Evolutionary conservation across 1,140 invertebrate species (phyloP), one percentile per base, ranked within the genome.

Genomic region (Drosophila biarmipes): DNA sequence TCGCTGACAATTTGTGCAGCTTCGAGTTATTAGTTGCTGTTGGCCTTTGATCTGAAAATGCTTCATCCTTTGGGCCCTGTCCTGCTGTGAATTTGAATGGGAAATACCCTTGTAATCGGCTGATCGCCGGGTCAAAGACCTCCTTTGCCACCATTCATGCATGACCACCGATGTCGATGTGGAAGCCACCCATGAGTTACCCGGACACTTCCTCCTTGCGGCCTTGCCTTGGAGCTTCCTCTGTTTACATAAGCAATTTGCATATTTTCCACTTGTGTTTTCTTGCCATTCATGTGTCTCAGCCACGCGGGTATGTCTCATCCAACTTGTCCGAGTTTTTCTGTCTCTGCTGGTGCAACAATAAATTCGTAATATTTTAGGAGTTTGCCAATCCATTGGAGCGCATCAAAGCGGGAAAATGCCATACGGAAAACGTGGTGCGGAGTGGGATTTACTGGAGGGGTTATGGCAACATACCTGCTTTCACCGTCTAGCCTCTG

Each of bases 241-340:
- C 58, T 77, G 78, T 82, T 81, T 78, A 63, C 78, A 81, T 81
- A 81, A 81, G 82, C 67, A 81, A 81, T 81, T 77, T 80, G 76
- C 74, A 62, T 57, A 40, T 51, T 53, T 75, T 66, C 43, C 43
- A 64, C 63, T 63, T 31, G 48, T 38, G 49, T 57, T 48, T 48
- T 34, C 12, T 19, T 38, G n/a, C 56, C 31, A 62, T 59, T 45
- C 56, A 45, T 67, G 58, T 63, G 58, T 63, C 63, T 34, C 17
- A 40, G 48, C 58, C 37, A 27, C n/a, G 63, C 35, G 61, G 64
- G 61, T 66, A 68, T 68, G 64, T 67, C 55, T 58, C 54, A 72
- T 45, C 68, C 43, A 34, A 68, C 48, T 68, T 43, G 66, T 68
- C 52, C 12, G n/a, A 27, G 15, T 71, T 45, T 46, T 56, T 48